Evolutionary conservation across 2,888 invertebrate genomes (phyloP), one percentile per base, ranked within the genome.

Genomic region (Tenthredo mesomela): DNA sequence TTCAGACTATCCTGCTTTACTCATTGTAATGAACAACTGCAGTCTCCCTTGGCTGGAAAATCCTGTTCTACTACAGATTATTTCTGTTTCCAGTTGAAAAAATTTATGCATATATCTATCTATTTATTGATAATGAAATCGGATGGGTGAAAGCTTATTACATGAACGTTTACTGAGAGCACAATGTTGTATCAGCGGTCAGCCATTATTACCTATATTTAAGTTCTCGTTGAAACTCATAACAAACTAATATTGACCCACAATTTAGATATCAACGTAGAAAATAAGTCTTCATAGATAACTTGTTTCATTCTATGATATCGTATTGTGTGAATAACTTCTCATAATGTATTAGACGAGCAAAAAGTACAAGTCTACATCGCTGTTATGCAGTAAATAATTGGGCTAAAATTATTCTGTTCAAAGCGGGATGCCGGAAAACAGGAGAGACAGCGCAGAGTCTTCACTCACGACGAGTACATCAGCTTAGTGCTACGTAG

Each of bases 381-480:
- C 29, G 29, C 29, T 33, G 29, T 18, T n/a, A 12, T 15, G 33
- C 29, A 3, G 18, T 77, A 33, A 54, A 9, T 77, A 77, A 54
- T 54, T 54, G 18, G n/a, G 15, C 18, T 21, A 29, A 75, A 33
- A 77, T 40, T 70, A 37, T 7, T 54, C 33, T 33, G 77, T 85
- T 87, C 87, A 2, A 84, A 93, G 92, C 90, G 88, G 87, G 91
- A 92, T 78, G 89, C 90, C 47, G 91, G 91, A 25, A 93, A 91
- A 50, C 91, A 91, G 83, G 93, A 93, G 71, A 93, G 91, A 70
- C 93, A 93, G 54, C 95, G 97, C 6, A 95, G 95, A 91, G 95
- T 97, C 84, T 97, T 96, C 93, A 95, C 96, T 82, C 96, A 96
- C 87, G 96, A 97, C 89, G 98, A 98, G 90, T 97, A 98, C 90